These are phyloP conservation scores for Heterotilapia buettikoferi DNA, from an alignment of 2,113 vertebrate species.

Conservation along the genomic window DNA sequence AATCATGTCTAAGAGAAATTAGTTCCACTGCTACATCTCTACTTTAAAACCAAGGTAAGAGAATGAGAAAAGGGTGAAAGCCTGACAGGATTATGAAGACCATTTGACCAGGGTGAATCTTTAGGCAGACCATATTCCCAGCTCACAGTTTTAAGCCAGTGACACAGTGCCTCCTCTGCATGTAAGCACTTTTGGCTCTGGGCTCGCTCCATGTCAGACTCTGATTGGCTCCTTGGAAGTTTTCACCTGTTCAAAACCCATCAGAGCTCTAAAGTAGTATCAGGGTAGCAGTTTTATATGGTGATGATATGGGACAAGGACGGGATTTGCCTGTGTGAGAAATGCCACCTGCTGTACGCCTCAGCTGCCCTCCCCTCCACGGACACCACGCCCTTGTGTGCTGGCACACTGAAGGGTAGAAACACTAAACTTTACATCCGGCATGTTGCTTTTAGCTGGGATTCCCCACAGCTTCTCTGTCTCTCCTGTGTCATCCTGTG, in stretches of 20 bases:
- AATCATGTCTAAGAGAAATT: background rate
- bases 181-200: background rate
- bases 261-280: constrained; percentile 36
- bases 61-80: background rate
- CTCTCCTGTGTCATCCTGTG: background rate
- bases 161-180: background rate
- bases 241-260: constrained; percentile 58
- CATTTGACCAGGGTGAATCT: constrained; percentile 7
- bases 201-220: background rate
- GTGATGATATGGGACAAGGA: constrained; percentile 52
- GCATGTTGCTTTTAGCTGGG: background rate
- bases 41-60: background rate
- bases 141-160: background rate
- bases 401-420: background rate
- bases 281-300: background rate
- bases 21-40: background rate
- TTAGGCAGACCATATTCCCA: background rate
- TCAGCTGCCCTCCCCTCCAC: constrained; percentile 49
- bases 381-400: constrained; percentile 38
- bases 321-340: constrained; percentile 24
- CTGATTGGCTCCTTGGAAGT: constrained; percentile 11
- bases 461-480: background rate
- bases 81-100: background rate
- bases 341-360: constrained; percentile 59
- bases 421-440: constrained; percentile 32